phyloP scores from a whole-genome alignment of 2,888 invertebrate species.

The Caenorhabditis sulstoni region DNA sequence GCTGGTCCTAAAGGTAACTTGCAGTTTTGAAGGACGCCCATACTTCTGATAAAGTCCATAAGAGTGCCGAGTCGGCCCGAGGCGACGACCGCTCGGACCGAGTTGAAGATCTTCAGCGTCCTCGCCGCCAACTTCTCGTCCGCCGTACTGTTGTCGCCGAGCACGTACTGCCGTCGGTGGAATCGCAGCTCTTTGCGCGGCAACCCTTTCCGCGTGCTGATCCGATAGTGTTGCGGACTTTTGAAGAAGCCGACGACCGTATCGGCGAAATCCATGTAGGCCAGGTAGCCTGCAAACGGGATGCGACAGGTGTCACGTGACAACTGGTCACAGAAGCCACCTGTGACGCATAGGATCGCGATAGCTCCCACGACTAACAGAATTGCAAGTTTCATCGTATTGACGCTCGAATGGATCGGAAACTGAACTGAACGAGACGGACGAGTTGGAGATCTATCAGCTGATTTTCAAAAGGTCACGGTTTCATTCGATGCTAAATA shows the following conservation, averaged over 20 bases:
- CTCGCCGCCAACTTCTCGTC: neutral
- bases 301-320: neutral
- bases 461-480: neutral
- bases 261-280: constrained; percentile 1
- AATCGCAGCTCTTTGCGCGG: neutral
- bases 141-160: neutral
- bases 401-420: neutral
- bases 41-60: neutral
- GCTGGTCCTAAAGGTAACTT: neutral
- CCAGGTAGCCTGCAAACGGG: constrained; percentile 3
- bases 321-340: no score
- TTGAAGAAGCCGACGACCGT: neutral
- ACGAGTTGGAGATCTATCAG: neutral
- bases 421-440: neutral
- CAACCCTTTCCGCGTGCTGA: neutral
- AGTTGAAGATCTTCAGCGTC: neutral
- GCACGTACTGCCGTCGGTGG: neutral
- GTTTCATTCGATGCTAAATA: neutral
- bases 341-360: neutral
- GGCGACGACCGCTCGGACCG: neutral
- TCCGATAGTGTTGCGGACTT: neutral
- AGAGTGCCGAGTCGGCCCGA: neutral
- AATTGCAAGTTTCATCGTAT: constrained; percentile 1
- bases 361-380: neutral
- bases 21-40: neutral